Conservation (phyloP, 1,140 invertebrate genomes). For the Callitettix versicolor region DNA sequence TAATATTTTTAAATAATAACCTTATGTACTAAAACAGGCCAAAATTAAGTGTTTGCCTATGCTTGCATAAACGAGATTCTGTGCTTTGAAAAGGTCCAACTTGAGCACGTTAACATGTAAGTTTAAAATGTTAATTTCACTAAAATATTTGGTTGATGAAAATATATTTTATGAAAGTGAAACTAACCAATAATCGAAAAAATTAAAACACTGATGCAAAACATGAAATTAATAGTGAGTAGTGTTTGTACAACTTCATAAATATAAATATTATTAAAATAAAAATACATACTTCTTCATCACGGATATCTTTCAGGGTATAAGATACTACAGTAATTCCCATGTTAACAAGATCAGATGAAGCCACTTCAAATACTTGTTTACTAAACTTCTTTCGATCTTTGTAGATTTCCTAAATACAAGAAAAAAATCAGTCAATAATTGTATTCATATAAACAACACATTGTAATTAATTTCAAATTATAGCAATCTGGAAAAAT, state of each 20-base stretch:
- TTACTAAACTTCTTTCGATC: slow-evolving; percentile 98
- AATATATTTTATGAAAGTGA: neutral
- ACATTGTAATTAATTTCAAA: no score
- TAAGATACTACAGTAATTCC: slow-evolving; percentile 97
- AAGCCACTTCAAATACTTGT: slow-evolving; percentile 89
- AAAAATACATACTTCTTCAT: slow-evolving; percentile 74
- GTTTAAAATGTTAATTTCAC: no score
- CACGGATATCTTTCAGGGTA: slow-evolving; percentile 92
- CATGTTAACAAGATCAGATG: slow-evolving; percentile 94
- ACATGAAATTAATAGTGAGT: neutral
- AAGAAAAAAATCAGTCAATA: slow-evolving; percentile 13
- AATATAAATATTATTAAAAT: neutral
- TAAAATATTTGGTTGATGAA: slow-evolving; percentile 2
- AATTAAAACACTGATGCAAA: neutral
- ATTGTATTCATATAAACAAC: no score
- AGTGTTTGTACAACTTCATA: neutral
- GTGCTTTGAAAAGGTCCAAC: no score
- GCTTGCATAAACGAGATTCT: no score
- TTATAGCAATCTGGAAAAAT: no score
- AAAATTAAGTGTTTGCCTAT: no score
- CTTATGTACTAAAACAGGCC: no score
- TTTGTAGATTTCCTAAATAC: slow-evolving; percentile 85
- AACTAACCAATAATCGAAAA: neutral
- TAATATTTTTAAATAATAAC: no score
- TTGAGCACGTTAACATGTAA: no score